phyloP scores from a whole-genome alignment of 2,797 vertebrate genomes.

The Protonibea diacanthus region DNA sequence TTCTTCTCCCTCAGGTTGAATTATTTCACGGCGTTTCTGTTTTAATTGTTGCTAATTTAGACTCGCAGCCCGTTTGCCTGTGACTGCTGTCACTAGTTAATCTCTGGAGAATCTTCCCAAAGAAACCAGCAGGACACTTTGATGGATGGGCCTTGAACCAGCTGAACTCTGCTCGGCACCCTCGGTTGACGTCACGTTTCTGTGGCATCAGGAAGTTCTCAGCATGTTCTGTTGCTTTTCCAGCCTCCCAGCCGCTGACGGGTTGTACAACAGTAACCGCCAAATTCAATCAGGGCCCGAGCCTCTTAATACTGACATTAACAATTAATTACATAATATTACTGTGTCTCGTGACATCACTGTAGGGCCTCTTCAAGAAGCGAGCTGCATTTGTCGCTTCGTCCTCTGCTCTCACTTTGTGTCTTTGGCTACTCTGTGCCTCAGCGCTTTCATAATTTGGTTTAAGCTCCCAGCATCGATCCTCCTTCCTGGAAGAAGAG shows the following conservation, averaged over 20 bases:
- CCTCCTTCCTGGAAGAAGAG: neutral
- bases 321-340: conserved; percentile 31
- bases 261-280: neutral
- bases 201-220: neutral
- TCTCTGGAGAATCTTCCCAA: neutral
- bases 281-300: neutral
- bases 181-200: neutral
- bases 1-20: too few relatives aligned
- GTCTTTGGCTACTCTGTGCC: neutral
- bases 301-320: conserved; percentile 33
- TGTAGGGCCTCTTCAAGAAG: conserved; percentile 25
- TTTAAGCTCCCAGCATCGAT: neutral
- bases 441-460: conserved; percentile 6
- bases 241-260: neutral
- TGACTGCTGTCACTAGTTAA: neutral
- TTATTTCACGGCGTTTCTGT: neutral
- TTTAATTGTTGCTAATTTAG: conserved; percentile 8
- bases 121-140: neutral
- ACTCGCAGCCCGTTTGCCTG: conserved; percentile 4
- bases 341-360: conserved; percentile 12
- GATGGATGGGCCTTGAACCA: conserved; percentile 2
- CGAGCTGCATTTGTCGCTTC: too few relatives aligned
- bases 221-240: neutral
- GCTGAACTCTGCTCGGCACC: neutral
- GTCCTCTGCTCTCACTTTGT: neutral